A percentile compares a stretch with the other conserved stretches of the same genome.
Evolutionary conservation across 1,140 invertebrate species (phyloP).

Genomic region (Belonocnema kinseyi): DNA sequence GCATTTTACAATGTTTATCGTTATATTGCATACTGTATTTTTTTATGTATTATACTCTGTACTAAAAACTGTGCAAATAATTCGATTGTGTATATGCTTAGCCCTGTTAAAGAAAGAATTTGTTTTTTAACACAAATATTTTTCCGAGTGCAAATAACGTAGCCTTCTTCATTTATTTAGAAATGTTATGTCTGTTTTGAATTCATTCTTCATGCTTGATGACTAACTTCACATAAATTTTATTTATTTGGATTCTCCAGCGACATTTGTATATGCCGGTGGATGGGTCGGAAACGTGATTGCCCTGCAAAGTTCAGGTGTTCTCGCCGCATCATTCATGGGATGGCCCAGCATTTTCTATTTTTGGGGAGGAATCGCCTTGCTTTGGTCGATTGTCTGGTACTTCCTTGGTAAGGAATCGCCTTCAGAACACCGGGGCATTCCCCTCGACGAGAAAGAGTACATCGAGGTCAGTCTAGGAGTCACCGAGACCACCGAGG

Average conservation of each 20-base stretch:
- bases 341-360: constrained; percentile 82
- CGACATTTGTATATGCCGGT: constrained; percentile 72
- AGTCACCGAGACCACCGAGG: constrained; percentile 69
- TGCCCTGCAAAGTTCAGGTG: constrained; percentile 79
- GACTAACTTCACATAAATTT: constrained; percentile 7
- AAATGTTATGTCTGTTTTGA: not conserved
- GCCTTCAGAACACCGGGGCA: constrained; percentile 73
- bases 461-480: constrained; percentile 75
- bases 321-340: constrained; percentile 75
- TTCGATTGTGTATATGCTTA: too few relatives aligned
- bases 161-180: too few relatives aligned
- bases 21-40: too few relatives aligned
- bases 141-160: too few relatives aligned
- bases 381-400: constrained; percentile 67
- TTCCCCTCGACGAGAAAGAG: constrained; percentile 69
- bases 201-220: not conserved
- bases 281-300: constrained; percentile 80
- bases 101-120: too few relatives aligned
- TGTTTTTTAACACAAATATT: too few relatives aligned
- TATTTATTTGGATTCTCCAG: constrained; percentile 49
- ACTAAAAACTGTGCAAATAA: too few relatives aligned
- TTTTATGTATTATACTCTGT: too few relatives aligned
- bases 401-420: constrained; percentile 70
- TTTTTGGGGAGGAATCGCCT: constrained; percentile 75
- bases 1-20: too few relatives aligned